phyloP scores from a whole-genome alignment of 2,888 invertebrate species.

The Drosophila prostipennis region DNA sequence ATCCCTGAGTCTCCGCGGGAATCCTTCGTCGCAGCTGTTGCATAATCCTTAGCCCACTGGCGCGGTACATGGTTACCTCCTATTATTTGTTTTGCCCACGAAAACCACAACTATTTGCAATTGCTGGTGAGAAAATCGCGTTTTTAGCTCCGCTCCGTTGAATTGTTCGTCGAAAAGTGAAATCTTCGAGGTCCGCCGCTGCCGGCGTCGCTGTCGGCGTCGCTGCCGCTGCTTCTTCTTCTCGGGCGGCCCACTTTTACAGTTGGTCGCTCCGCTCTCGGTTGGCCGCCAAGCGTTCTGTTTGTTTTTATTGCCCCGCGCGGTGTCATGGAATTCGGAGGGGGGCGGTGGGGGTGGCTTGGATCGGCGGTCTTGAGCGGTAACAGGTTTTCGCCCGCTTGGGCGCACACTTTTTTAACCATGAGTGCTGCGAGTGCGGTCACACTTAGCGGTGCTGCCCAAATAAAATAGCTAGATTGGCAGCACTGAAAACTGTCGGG shows the following conservation, averaged over 20 bases:
- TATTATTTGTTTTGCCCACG: constrained; percentile 9
- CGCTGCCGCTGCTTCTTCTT: constrained; percentile 44
- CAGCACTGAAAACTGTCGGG: no score
- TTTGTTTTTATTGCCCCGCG: constrained; percentile 64
- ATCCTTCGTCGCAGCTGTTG: constrained; percentile 63
- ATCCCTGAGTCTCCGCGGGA: constrained; percentile 8
- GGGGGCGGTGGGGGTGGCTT: background rate
- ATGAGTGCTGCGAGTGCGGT: constrained; percentile 3
- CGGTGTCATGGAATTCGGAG: constrained; percentile 30
- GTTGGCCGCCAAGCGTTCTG: constrained; percentile 55
- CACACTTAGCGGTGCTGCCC: background rate
- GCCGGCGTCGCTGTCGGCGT: constrained; percentile 41
- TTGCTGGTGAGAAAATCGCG: constrained; percentile 13
- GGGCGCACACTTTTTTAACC: constrained; percentile 3
- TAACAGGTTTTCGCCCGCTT: constrained; percentile 32
- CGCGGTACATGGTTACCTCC: constrained; percentile 51
- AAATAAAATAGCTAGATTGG: no score
- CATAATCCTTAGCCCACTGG: constrained; percentile 56
- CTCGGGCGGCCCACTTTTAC: constrained; percentile 69
- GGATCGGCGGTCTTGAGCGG: constrained; percentile 6
- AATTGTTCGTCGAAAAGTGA: constrained; percentile 52
- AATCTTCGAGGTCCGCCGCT: constrained; percentile 48
- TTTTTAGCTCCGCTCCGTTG: constrained; percentile 35
- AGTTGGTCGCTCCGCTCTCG: constrained; percentile 44
- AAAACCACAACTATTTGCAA: constrained; percentile 15